Base-by-base conservation (phyloP, 2,113 vertebrate species). In the Hiodon alosoides region DNA sequence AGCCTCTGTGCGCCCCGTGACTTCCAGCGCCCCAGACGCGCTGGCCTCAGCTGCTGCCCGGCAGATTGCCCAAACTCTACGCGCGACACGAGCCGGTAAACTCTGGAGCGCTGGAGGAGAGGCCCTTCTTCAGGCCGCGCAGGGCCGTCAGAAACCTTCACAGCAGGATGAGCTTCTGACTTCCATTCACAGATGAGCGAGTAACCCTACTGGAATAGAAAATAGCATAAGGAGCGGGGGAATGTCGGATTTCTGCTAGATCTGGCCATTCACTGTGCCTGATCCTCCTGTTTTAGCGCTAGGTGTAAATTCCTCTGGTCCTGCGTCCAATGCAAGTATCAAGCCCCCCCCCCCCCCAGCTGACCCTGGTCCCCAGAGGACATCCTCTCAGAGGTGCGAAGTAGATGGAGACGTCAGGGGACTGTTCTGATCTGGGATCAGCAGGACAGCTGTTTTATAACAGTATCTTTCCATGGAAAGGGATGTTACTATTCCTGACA, bases 121-220 rank as follows among this genome's bases (percentile, higher is more conserved):
- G 59, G 4, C 59, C 59, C 59, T 14, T 5, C 2, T 14, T 14
- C 10, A 9, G 7, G 59, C 13, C 59, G 4, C 14, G 4, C 4
- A 61, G 3, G 4, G 4, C 59, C 4, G 59, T 1, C 59, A 61
- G 59, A 61, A 7, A 55, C 11, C 47, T 57, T 71, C 3, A 59
- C n/a, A 9, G 11, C 31, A 4, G 46, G 16, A 2, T 0, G 57
- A 59, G 70, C 14, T 60, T 71, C 13, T 46, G 11, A 48, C 69
- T 48, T 17, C 64, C 8, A 53, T n/a, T 74, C 46, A 58, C 54
- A 58, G 64, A 47, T 59, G 73, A 31, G 11, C 31, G 53, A 59
- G 64, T 72, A 60, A 72, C 60, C 55, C 11, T 8, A 47, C 57
- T 9, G 48, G 54, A 74, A 55, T 13, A 74, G 73, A 59, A 61